Base-by-base conservation (phyloP, 2,888 invertebrate genomes). In the Ophion costatus region DNA sequence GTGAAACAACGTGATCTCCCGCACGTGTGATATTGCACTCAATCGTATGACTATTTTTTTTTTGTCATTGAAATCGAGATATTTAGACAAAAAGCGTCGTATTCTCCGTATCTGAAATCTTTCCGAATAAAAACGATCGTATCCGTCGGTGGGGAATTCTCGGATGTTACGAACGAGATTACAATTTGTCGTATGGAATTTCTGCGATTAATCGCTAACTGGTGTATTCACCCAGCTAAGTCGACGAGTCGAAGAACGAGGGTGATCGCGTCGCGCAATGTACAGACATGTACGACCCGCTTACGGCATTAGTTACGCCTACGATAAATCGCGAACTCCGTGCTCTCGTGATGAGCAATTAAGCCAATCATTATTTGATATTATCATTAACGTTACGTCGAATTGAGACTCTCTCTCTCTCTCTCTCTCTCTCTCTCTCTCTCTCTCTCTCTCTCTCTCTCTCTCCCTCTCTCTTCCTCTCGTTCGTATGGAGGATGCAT, bases 331-430 rank as follows among this genome's bases (percentile, higher is more conserved):
- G 78, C 73, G 70, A 82, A 45, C 20, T 71, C 59, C 17, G 3
- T 71, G 59, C 70, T 45, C 73, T 82, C 75, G 29, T 59, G 45
- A 70, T 61, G 73, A 71, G 71, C 73, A 80, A 85, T 85, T 80
- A 73, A 80, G 76, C 71, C 76, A 85, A 79, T 79, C 20, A 85
- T 85, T 82, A 82, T 82, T 85, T 77, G 76, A 85, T 83, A 85
- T 80, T 77, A 77, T 85, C 73, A 77, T 80, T 74, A 74, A 17
- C 69, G 42, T 64, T 61, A 45, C 42, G 57, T 66, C 38, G 66
- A 78, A 82, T 74, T 64, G 56, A 70, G 64, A 24, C 66, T 56
- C 45, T 14, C 51, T 20, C 20, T 22, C 56, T 42, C 20, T 42
- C 24, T 22, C n/a, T 74, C 42, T 6, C 9, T 24, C 24, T 24